Base-by-base conservation (phyloP, 2,797 vertebrate species). In the Lepidocolaptes lacrymiger region DNA sequence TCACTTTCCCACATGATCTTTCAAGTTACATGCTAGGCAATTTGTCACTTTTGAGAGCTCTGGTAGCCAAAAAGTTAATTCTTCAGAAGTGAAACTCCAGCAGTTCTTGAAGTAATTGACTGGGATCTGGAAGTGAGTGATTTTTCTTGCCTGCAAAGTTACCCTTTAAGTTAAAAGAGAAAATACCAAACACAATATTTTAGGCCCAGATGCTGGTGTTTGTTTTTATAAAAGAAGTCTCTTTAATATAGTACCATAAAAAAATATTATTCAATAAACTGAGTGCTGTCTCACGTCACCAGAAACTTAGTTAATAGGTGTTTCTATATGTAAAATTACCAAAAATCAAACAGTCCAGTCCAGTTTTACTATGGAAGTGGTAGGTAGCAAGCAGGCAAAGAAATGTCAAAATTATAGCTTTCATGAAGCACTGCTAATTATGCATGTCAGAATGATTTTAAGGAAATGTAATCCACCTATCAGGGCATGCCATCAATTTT, bases 1-100 rank as follows among this genome's bases (percentile, higher is more conserved):
- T 95, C 83, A 66, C 91, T 91, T 96, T 92, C 59, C 59, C 12
- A 51, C 49, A 71, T 72, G 85, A 91, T 94, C 77, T 85, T 96
- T 96, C 93, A 95, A 85, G 82, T 36, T 95, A 81, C 34, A 34
- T 73, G 55, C 32, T 76, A 61, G 59, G 66, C n/a, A 85, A 91
- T 96, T 97, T 96, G 87, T 96, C 93, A 96, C 48, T 93, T 95
- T 72, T 95, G 80, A 95, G 82, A 96, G 55, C 62, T 72, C 81
- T 73, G 63, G 85, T 87, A 90, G 82, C 39, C 69, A 85, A 97
- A 96, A 96, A 93, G 93, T 97, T 95, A 95, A 96, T 97, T 95
- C 61, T 96, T 94, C 68, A 82, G 59, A 91, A 95, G 71, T 61
- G 22, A 85, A 91, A 80, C 30, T 92, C 52, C 41, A 92, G 63